Evolutionary conservation across 2,797 vertebrate genomes (phyloP), one percentile per base, ranked within the genome.

Genomic region (Acanthornis magna): DNA sequence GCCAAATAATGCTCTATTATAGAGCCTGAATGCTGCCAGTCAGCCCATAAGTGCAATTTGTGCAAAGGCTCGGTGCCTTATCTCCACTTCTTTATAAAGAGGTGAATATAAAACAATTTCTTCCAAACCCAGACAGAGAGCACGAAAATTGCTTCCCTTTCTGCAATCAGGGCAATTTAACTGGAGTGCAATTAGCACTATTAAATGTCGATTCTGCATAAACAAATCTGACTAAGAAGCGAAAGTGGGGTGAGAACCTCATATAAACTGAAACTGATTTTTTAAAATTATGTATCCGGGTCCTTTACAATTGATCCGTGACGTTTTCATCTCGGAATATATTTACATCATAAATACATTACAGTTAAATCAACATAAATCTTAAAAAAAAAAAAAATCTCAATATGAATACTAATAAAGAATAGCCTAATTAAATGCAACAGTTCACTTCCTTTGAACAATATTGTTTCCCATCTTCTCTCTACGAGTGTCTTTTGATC

Each of bases 1-100:
- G 98, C 98, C 98, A 99, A 99, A 99, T 99, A 99, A 99, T 99
- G 98, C 98, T 98, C 99, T 98, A 99, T 99, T 99, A 99, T 99
- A 98, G 98, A 97, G 98, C 97, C 96, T 99, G 99, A 99, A 99
- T 99, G 98, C 98, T 99, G 98, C 98, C 99, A 99, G 99, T 99
- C 99, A 99, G 98, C 98, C 98, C 98, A 90, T 98, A 98, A 98
- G 98, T 98, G 98, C 99, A 99, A 99, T 99, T 99, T 99, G 98
- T 98, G 98, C 98, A 98, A 98, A 99, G 98, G 98, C 98, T 98
- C 97, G 96, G 97, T 98, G 97, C 98, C 98, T 99, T 99, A 99
- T 98, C 98, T 98, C 98, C 98, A 98, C 98, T 99, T 98, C 98
- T 98, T 98, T 99, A 99, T 98, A 98, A 98, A 98, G 98, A 98